Evolutionary conservation across 2,888 invertebrate species (phyloP), one percentile per base, ranked within the genome.

Genomic region (Trissoscelio sp.): DNA sequence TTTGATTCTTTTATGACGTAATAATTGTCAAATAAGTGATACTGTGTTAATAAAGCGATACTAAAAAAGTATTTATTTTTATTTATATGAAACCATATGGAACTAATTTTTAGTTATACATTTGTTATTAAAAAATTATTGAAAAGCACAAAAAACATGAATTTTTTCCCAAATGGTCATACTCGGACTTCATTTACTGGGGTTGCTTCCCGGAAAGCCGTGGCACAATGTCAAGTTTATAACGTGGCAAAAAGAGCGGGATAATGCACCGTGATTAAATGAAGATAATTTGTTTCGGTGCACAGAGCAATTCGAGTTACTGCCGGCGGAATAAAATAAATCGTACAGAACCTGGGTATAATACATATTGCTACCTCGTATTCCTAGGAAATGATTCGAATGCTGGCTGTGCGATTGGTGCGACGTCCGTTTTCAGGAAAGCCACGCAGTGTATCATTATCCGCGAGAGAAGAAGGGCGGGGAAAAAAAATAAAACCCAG

Each of bases 381-480:
- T 86, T 87, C 85, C 82, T 79, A 84, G 84, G 86, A 87, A 87
- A 82, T 85, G 42, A 84, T 88, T 84, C 74, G 69, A 82, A 77
- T 81, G 66, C 75, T 75, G 75, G 86, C 77, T 86, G 88, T 86
- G 87, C 82, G 84, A 84, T 85, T 87, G 87, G 84, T 83, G 84
- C 85, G 88, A 88, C 89, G 88, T 81, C 67, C 81, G 85, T 86
- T 88, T 86, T 87, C 84, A 85, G 83, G 83, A 86, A 88, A 83
- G 82, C 83, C 77, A n/a, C n/a, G 70, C 64, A 84, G 85, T 83
- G 84, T 88, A 86, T 88, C 77, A 88, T 88, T 88, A 88, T 81
- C 83, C 62, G 53, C 69, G 77, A 58, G 31, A 62, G 70, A 39
- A 39, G 42, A 42, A 24, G 39, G 44, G 34, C n/a, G n/a, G 16